Conservation (phyloP, 2,797 vertebrate genomes). For the Aphelocoma californica region DNA sequence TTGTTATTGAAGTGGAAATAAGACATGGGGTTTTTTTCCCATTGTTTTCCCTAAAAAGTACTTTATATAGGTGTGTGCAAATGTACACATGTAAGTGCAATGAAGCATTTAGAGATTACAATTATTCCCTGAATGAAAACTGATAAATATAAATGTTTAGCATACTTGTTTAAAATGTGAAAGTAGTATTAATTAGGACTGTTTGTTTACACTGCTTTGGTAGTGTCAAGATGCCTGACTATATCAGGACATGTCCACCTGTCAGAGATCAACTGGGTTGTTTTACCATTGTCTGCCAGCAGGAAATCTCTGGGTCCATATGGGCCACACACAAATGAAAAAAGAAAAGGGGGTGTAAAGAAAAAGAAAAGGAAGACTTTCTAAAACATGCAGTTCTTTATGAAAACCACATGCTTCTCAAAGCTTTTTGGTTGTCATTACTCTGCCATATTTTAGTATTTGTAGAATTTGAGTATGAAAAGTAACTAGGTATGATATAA, state of each 20-base stretch:
- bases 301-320: slow-evolving; percentile 68
- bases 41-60: slow-evolving; percentile 7
- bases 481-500: slow-evolving; percentile 55
- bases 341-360: background rate
- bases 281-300: slow-evolving; percentile 75
- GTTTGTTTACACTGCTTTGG: slow-evolving; percentile 75
- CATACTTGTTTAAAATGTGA: slow-evolving; percentile 76
- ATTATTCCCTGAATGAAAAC: background rate
- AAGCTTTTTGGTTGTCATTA: slow-evolving; percentile 67
- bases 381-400: slow-evolving; percentile 72
- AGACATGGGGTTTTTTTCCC: background rate
- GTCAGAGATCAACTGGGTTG: slow-evolving; percentile 76
- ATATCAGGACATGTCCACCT: slow-evolving; percentile 77
- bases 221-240: slow-evolving; percentile 76
- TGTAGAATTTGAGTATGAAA: slow-evolving; percentile 69
- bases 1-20: slow-evolving; percentile 32
- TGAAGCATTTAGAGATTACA: background rate
- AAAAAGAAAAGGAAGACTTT: slow-evolving; percentile 54
- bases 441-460: slow-evolving; percentile 73
- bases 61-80: slow-evolving; percentile 2
- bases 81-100: background rate
- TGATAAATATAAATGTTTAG: slow-evolving; percentile 67
- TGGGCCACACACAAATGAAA: slow-evolving; percentile 66
- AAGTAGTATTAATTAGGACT: slow-evolving; percentile 70
- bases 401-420: slow-evolving; percentile 72